Conservation (phyloP, 2,113 vertebrate genomes). For the Epinephelus moara region DNA sequence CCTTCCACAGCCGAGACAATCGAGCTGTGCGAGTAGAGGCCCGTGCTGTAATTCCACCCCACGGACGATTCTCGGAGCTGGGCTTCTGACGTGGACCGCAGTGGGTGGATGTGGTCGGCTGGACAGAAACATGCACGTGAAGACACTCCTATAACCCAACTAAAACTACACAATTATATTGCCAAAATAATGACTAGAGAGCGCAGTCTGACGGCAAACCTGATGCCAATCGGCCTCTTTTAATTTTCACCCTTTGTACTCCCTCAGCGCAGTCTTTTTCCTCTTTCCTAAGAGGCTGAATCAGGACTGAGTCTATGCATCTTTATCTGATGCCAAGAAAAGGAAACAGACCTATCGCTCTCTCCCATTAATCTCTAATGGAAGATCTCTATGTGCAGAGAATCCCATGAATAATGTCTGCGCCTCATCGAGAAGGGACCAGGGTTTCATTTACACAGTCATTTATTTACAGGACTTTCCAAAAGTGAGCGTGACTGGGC, state of each 20-base stretch:
- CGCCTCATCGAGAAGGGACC: slow-evolving; percentile 46
- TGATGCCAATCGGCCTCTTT: slow-evolving; percentile 1
- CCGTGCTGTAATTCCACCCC: slow-evolving; percentile 83
- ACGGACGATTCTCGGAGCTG: slow-evolving; percentile 55
- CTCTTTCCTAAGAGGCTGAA: neutral
- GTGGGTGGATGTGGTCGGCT: slow-evolving; percentile 48
- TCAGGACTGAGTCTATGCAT: slow-evolving; percentile 13
- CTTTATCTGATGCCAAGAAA: slow-evolving; percentile 36
- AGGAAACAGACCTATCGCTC: slow-evolving; percentile 52
- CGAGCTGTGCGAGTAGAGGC: slow-evolving; percentile 62
- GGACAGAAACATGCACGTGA: slow-evolving; percentile 33
- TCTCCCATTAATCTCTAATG: slow-evolving; percentile 68
- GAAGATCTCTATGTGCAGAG: slow-evolving; percentile 53
- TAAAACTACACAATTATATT: slow-evolving; percentile 5
- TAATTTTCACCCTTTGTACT: neutral
- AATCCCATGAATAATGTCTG: slow-evolving; percentile 79
- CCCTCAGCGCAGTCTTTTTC: neutral
- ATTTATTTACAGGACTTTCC: slow-evolving; percentile 74
- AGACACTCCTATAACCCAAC: neutral
- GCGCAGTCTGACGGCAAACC: neutral
- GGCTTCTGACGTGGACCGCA: slow-evolving; percentile 56
- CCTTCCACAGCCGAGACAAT: slow-evolving; percentile 79
- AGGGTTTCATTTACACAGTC: slow-evolving; percentile 70
- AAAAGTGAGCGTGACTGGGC: slow-evolving; percentile 36
- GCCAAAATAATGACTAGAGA: slow-evolving; percentile 8